Conservation (phyloP, 2,797 vertebrate genomes). For the Holocentrus rufus region DNA sequence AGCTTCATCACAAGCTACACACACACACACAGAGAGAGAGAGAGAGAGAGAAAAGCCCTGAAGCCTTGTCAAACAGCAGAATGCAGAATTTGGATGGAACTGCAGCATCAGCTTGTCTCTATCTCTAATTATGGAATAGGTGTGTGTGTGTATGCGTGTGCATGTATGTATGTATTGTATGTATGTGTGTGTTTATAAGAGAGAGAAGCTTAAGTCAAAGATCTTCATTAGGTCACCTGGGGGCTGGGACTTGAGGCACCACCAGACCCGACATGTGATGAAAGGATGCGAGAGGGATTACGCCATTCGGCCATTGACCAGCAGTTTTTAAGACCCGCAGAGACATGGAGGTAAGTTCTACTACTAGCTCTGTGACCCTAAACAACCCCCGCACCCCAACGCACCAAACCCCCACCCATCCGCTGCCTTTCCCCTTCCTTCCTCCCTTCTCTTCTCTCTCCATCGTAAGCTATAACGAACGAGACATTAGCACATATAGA, state of each 20-base stretch:
- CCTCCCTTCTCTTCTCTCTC: constrained; percentile 18
- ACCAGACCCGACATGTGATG: constrained; percentile 52
- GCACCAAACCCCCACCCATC: constrained; percentile 31
- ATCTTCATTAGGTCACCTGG: constrained; percentile 60
- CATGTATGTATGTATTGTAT: constrained; percentile 17
- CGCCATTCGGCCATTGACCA: constrained; percentile 37
- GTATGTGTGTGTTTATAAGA: neutral
- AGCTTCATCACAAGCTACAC: constrained; percentile 14
- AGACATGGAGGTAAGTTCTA: constrained; percentile 58
- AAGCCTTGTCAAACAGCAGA: constrained; percentile 62
- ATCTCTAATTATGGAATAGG: constrained; percentile 50
- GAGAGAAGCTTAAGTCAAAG: constrained; percentile 17
- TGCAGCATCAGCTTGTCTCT: constrained; percentile 61
- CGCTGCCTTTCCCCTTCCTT: constrained; percentile 26
- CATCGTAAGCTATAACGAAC: constrained; percentile 27
- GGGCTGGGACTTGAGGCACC: constrained; percentile 41
- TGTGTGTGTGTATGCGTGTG: constrained; percentile 26
- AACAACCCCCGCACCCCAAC: neutral
- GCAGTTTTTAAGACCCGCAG: constrained; percentile 51
- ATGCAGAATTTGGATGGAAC: constrained; percentile 62
- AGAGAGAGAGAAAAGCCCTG: constrained; percentile 30
- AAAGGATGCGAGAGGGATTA: constrained; percentile 43
- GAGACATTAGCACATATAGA: constrained; percentile 10
- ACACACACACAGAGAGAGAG: constrained; percentile 10
- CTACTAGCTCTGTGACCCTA: neutral